phyloP scores from a whole-genome alignment of 1,140 invertebrate species.

The Anoplolepis gracilipes region DNA sequence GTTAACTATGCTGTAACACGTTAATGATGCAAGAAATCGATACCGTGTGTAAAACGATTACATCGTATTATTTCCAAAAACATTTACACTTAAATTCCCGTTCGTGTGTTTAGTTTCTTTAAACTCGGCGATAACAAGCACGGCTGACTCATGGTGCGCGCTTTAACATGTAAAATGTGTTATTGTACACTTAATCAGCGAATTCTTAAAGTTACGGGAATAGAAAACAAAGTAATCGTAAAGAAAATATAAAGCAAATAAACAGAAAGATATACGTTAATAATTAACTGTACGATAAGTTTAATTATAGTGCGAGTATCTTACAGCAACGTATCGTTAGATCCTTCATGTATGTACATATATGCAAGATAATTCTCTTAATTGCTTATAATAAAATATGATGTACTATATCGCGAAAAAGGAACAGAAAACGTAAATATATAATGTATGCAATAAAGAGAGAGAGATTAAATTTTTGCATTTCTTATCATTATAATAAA shows the following conservation, averaged over 20 bases:
- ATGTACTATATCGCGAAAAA: neutral
- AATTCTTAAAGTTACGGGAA: neutral
- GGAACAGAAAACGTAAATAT: neutral
- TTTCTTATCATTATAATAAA: neutral
- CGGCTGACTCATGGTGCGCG: neutral
- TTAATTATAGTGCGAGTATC: neutral
- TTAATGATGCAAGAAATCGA: conserved; percentile 51
- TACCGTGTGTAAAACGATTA: conserved; percentile 16
- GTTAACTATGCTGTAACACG: neutral
- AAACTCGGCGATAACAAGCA: neutral
- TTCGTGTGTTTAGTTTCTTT: neutral
- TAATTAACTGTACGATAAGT: conserved; percentile 25
- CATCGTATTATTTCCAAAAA: conserved; percentile 23
- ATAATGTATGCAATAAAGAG: neutral
- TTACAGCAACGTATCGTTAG: neutral
- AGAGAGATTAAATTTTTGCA: neutral
- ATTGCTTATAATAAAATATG: neutral
- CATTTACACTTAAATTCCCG: neutral
- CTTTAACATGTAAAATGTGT: neutral
- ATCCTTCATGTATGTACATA: neutral
- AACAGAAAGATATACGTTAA: neutral
- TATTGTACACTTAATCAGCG: neutral
- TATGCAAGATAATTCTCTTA: neutral
- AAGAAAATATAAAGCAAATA: conserved; percentile 1
- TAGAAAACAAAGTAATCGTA: neutral